Conservation (phyloP, 1,140 invertebrate genomes). For the Nixonia krombeini region DNA sequence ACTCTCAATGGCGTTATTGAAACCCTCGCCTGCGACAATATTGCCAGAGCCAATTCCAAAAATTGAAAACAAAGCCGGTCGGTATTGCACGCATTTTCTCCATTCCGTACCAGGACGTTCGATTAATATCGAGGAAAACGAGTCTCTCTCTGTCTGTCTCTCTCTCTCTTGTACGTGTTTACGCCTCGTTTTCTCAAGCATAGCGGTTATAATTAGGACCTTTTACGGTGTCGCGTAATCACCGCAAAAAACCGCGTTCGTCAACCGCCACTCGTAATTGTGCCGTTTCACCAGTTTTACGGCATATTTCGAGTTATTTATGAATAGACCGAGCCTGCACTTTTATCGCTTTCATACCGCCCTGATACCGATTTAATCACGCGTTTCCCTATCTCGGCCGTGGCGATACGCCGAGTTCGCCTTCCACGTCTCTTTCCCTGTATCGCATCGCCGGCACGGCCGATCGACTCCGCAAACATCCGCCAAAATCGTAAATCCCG, state of each 20-base stretch:
- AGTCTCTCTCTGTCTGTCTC: too few species aligned
- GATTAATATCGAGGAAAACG: neutral
- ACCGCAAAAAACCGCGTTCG: slow-evolving; percentile 16
- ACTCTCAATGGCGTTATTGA: slow-evolving; percentile 54
- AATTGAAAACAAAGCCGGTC: neutral
- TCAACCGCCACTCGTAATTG: slow-evolving; percentile 27
- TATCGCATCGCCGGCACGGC: neutral
- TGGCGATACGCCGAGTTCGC: slow-evolving; percentile 6
- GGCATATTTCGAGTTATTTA: slow-evolving; percentile 45
- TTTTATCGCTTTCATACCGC: slow-evolving; percentile 33
- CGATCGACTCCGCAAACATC: slow-evolving; percentile 9
- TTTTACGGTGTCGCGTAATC: slow-evolving; percentile 43
- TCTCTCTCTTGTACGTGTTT: too few species aligned
- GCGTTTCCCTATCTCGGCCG: slow-evolving; percentile 10
- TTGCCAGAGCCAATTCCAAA: neutral
- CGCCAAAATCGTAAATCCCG: too few species aligned
- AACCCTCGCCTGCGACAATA: slow-evolving; percentile 19
- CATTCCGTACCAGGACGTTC: neutral
- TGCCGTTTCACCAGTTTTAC: slow-evolving; percentile 53
- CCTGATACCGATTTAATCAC: slow-evolving; percentile 15
- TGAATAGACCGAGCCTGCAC: slow-evolving; percentile 22
- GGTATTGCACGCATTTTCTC: too few species aligned
- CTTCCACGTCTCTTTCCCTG: slow-evolving; percentile 4
- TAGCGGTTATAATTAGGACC: slow-evolving; percentile 25
- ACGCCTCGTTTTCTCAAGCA: neutral